Evolutionary conservation across 2,888 invertebrate genomes (phyloP).

Genomic region (Rutpela maculata): DNA sequence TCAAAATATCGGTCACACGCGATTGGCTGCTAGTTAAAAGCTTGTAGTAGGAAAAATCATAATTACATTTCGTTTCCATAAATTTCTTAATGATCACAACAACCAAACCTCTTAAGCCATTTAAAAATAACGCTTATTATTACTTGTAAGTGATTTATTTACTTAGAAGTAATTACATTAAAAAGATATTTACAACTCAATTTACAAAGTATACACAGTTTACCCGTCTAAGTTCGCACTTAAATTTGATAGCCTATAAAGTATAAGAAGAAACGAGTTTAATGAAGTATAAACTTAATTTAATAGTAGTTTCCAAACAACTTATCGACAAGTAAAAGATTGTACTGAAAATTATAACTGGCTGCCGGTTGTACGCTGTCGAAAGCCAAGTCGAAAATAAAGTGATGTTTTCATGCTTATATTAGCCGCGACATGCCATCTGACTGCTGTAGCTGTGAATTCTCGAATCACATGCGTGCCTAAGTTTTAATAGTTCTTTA

Average conservation of each 20-base stretch:
- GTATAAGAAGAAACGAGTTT: neutral
- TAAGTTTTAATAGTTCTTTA: too few relatives aligned
- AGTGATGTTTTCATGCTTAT: neutral
- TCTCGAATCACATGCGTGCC: neutral
- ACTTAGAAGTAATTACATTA: neutral
- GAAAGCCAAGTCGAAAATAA: neutral
- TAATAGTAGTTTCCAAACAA: neutral
- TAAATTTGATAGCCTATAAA: conserved; percentile 6
- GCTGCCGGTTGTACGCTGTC: neutral
- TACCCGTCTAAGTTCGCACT: neutral
- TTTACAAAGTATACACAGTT: conserved; percentile 1
- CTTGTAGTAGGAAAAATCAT: too few relatives aligned
- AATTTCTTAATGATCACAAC: too few relatives aligned
- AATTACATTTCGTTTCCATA: too few relatives aligned
- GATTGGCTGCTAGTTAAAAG: too few relatives aligned
- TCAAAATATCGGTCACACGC: too few relatives aligned
- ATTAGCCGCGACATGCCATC: neutral
- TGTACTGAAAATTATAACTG: neutral
- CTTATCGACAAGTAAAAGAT: neutral
- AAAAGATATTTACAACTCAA: neutral
- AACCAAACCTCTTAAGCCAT: too few relatives aligned
- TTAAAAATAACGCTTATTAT: too few relatives aligned
- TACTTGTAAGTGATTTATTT: neutral
- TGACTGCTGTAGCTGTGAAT: too few relatives aligned
- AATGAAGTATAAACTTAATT: conserved; percentile 4